Evolutionary conservation across 1,140 invertebrate species (phyloP), one percentile per base, ranked within the genome.

Genomic region (Caenorhabditis remanei): DNA sequence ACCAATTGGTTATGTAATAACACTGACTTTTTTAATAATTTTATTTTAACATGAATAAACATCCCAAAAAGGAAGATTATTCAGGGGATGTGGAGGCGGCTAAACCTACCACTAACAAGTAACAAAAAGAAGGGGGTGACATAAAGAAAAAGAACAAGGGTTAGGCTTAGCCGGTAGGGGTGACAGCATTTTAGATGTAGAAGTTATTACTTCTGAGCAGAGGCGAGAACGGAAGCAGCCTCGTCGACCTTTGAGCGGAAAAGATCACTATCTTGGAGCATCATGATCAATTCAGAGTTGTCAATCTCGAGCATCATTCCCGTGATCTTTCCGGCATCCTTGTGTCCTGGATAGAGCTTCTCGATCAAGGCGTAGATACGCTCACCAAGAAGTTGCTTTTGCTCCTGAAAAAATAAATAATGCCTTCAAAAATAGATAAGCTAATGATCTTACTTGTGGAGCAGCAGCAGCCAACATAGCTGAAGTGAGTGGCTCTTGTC

Each of bases 241-340:
- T 79, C 82, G 40, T 84, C 82, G 55, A 87, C 95, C 94, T 99
- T 99, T 85, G 96, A 96, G 93, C 98, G 97, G 40, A 99, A 95
- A 21, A 97, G 96, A 90, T 98, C 97, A 86, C 95, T 95, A 93
- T 99, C 96, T 93, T 99, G 98, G 90, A 99, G 94, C 97, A 99
- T 98, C 94, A 99, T 97, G 89, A 99, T 94, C 84, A 99, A 93
- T 93, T 99, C 98, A 16, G 97, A 96, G 93, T 99, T 99, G 94
- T 99, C 98, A 92, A 99, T 99, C 93, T 99, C 98, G 87, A 99
- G 93, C 93, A 99, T 95, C 98, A 99, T 99, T 90, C 98, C 98
- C 90, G 98, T 99, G 90, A 99, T 99, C 94, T 99, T 99, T 46
- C 98, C 98, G 91, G 97, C 97, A 90, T 92, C 89, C 13, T 82